These are phyloP conservation scores for Dermatemys mawii DNA, from an alignment of 2,113 vertebrate genomes.

Conservation along the genomic window DNA sequence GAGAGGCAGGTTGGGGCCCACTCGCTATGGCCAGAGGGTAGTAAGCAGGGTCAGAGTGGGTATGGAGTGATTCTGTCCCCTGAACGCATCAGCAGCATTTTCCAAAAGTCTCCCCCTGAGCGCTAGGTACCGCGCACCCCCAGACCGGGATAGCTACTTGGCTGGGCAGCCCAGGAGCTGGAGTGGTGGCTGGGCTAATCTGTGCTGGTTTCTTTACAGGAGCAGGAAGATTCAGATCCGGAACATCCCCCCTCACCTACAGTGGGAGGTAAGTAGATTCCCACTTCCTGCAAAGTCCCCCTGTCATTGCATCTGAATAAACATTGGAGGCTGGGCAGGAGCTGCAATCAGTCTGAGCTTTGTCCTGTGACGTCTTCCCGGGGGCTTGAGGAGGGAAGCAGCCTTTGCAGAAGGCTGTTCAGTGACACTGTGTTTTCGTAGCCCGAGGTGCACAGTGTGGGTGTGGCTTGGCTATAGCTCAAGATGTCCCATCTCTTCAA, in stretches of 20 bases:
- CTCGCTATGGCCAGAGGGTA: not conserved
- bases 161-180: not conserved
- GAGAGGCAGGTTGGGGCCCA: too few species aligned
- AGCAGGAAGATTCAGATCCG: constrained; percentile 96
- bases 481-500: accelerated
- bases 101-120: not conserved
- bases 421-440: too few species aligned
- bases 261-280: constrained; percentile 91
- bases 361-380: not conserved
- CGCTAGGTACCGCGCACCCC: not conserved
- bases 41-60: too few species aligned
- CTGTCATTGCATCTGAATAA: not conserved
- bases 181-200: not conserved
- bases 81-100: not conserved
- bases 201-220: constrained; percentile 78
- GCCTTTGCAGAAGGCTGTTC: not conserved
- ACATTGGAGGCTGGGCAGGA: not conserved
- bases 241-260: constrained; percentile 94
- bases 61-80: not conserved
- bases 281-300: not conserved
- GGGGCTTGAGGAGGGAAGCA: not conserved
- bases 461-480: not conserved
- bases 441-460: not conserved
- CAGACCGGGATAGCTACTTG: not conserved
- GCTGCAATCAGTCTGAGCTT: not conserved